Percentiles rank a stretch among this genome's conserved stretches.
Evolutionary conservation across 2,797 vertebrate species (phyloP).

Genomic region (Amniataba percoides): DNA sequence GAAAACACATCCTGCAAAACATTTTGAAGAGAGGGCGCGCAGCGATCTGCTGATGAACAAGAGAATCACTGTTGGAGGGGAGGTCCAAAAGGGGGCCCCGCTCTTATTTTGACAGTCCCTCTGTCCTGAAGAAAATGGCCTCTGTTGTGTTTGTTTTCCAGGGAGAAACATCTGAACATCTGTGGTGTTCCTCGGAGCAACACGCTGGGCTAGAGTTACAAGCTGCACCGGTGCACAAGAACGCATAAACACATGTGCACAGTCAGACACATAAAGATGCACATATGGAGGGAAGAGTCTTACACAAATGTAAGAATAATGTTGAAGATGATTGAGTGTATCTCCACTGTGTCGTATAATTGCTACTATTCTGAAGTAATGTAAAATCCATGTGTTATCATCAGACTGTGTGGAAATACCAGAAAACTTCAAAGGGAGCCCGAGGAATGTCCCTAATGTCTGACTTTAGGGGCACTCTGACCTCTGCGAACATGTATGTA

Average conservation of each 20-base stretch:
- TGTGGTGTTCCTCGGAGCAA: slow-evolving; percentile 74
- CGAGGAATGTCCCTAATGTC: slow-evolving; percentile 55
- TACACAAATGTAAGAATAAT: not conserved
- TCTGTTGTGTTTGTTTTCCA: slow-evolving; percentile 81
- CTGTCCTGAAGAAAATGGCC: slow-evolving; percentile 68
- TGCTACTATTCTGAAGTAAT: not conserved
- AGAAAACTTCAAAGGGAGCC: slow-evolving; percentile 57
- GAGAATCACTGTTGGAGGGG: slow-evolving; percentile 39
- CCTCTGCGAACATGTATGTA: not conserved
- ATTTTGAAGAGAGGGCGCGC: not conserved
- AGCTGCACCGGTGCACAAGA: slow-evolving; percentile 61
- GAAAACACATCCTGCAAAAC: not conserved
- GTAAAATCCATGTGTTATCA: slow-evolving; percentile 18
- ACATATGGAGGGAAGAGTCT: not conserved
- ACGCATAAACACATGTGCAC: slow-evolving; percentile 72
- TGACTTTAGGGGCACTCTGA: slow-evolving; percentile 17
- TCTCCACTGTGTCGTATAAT: not conserved
- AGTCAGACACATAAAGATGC: slow-evolving; percentile 47
- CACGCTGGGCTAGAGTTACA: slow-evolving; percentile 77
- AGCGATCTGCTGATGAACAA: slow-evolving; percentile 29
- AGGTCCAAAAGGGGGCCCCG: not conserved
- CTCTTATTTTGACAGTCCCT: slow-evolving; percentile 79
- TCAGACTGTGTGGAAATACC: slow-evolving; percentile 37
- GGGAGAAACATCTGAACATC: slow-evolving; percentile 83
- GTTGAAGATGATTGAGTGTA: slow-evolving; percentile 7